A percentile compares a stretch with the other conserved stretches of the same genome.
Conservation (phyloP, 2,113 vertebrate genomes). For the Planiliza haematocheilus region DNA sequence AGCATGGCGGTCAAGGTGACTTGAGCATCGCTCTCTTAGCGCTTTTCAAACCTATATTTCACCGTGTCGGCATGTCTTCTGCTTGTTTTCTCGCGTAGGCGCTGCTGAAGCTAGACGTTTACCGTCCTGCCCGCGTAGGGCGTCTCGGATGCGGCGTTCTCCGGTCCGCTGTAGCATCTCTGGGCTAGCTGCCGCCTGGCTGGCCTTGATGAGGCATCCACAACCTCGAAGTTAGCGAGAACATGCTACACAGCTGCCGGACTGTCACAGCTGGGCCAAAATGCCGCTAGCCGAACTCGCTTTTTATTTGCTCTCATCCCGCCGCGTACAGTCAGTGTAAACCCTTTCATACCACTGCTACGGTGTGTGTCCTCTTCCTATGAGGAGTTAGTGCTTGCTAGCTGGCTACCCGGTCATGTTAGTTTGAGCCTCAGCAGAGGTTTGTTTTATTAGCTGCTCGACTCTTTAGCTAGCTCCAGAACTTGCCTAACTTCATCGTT, state of each 20-base stretch:
- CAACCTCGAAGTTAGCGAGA: slow-evolving; percentile 57
- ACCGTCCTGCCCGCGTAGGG: background rate
- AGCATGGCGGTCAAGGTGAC: slow-evolving; percentile 99
- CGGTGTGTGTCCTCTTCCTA: slow-evolving; percentile 56
- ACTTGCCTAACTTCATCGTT: no score
- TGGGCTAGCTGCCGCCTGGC: slow-evolving; percentile 58
- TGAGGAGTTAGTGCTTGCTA: slow-evolving; percentile 41
- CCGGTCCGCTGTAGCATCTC: slow-evolving; percentile 59
- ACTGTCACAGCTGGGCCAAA: no score
- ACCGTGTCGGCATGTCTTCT: slow-evolving; percentile 28
- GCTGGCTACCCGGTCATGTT: slow-evolving; percentile 16
- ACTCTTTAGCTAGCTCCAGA: no score
- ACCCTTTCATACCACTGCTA: slow-evolving; percentile 7
- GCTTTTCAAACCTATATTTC: slow-evolving; percentile 42
- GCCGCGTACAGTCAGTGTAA: background rate
- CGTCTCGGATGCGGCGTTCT: slow-evolving; percentile 7
- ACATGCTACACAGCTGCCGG: slow-evolving; percentile 44
- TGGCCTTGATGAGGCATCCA: slow-evolving; percentile 69
- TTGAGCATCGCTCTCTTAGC: slow-evolving; percentile 81
- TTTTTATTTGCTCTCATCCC: background rate
- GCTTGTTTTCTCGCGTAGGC: slow-evolving; percentile 5
- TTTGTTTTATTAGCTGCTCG: background rate
- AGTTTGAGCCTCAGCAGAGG: background rate
- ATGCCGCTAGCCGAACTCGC: no score
- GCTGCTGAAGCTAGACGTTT: background rate